Evolutionary conservation across 37 sponge, comb jelly and placozoan species (phyloP), one percentile per base, ranked within the genome.

Genomic region (Beroe ovata): DNA sequence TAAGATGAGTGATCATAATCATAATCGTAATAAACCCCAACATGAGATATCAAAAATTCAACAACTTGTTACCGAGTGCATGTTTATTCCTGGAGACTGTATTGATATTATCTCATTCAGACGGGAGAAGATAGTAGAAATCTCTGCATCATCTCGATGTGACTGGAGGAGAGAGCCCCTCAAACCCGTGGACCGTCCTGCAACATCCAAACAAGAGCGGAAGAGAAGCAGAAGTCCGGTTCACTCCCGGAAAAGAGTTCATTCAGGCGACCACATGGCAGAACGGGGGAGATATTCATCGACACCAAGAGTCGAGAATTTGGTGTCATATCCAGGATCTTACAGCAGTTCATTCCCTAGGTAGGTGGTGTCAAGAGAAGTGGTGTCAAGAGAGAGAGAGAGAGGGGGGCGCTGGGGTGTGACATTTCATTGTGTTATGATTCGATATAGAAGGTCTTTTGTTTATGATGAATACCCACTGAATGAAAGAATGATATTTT

Each of bases 151-250:
- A 26, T 36, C 38, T n/a, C 84, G 84, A 8, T 77, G 84, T 25
- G 84, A 77, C 54, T 77, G 84, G 84, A 39, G 84, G 47, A 39
- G 25, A 25, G 84, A 37, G 21, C 84, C 84, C 54, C 84, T 77
- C n/a, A 77, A 77, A 40, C 39, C 84, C 47, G 41, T 54, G 54
- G n/a, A n/a, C n/a, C n/a, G n/a, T n/a, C 29, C 63, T 16, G 47
- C 84, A 1, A 8, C 84, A 0, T 32, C 84, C 47, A 77, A 39
- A 40, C 47, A 42, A n/a, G 84, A 22, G 23, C 28, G 36, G 18
- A 35, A 33, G 28, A 22, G 54, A 19, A 36, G 22, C 36, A 23
- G 84, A 42, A 77, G 69, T 32, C 69, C 69, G 25, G 18, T 37
- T 18, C 6, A 28, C 63, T 28, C 29, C 63, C 25, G 84, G 54